Percentiles rank a stretch among this genome's conserved stretches.
Conservation (phyloP, 1,140 invertebrate species). For the Neotoxoptera formosana region DNA sequence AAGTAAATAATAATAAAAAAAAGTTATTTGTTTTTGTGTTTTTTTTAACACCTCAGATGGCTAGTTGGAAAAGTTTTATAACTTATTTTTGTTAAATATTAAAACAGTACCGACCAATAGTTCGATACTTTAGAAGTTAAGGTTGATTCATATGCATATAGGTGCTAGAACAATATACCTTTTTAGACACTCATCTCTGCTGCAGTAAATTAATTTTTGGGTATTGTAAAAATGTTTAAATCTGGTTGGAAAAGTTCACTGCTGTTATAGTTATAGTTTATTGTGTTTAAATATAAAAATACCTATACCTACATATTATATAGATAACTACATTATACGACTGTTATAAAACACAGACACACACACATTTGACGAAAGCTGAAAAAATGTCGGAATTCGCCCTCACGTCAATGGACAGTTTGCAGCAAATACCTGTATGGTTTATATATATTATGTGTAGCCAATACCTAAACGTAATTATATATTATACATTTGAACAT, state of each 20-base stretch:
- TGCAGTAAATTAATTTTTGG: not conserved
- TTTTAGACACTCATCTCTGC: not conserved
- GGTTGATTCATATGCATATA: not conserved
- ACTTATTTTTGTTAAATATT: not conserved
- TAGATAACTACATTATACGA: not conserved
- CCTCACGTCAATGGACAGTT: not conserved
- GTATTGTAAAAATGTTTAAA: not conserved
- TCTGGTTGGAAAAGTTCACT: not conserved
- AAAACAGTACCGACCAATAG: not conserved
- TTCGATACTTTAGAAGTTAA: not conserved
- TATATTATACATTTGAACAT: not conserved
- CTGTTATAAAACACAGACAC: not conserved
- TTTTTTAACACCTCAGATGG: not conserved
- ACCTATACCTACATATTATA: not conserved
- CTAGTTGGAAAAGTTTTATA: too few species aligned
- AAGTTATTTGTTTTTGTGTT: not conserved
- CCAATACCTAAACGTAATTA: not conserved
- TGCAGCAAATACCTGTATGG: not conserved
- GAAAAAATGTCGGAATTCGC: not conserved
- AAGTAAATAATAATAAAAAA: too few species aligned
- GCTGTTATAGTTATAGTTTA: too few species aligned
- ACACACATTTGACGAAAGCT: not conserved
- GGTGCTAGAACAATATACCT: not conserved
- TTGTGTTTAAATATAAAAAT: too few species aligned
- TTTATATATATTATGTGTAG: not conserved